Evolutionary conservation across 2,888 invertebrate species (phyloP).

Genomic region (Metalampra italica): DNA sequence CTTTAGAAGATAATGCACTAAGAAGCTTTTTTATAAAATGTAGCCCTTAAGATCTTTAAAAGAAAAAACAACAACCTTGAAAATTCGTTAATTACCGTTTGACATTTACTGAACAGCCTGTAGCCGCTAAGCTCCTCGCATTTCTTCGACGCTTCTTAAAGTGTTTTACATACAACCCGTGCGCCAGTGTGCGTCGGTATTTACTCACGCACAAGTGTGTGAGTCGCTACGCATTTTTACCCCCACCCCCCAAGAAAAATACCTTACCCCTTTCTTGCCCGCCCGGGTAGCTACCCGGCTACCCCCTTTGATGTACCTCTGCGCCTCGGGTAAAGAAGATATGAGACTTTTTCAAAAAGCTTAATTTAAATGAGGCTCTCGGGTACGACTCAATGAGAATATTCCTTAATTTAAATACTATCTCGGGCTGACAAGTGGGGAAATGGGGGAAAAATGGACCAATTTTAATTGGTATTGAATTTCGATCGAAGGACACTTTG

Average conservation of each 20-base stretch:
- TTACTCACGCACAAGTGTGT: conserved; percentile 72
- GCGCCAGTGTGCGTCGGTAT: conserved; percentile 66
- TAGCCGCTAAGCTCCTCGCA: conserved; percentile 73
- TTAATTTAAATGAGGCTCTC: conserved; percentile 75
- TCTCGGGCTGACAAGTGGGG: conserved; percentile 47
- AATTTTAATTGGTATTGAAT: conserved; percentile 76
- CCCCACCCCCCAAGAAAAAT: conserved; percentile 63
- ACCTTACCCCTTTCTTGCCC: conserved; percentile 63
- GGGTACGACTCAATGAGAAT: conserved; percentile 70
- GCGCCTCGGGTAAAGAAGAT: conserved; percentile 74
- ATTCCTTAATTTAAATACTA: conserved; percentile 76
- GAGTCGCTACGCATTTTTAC: conserved; percentile 74
- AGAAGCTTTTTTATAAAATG: no score
- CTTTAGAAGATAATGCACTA: no score
- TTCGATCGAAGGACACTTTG: conserved; percentile 59
- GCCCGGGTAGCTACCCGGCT: no score
- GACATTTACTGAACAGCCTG: conserved; percentile 44
- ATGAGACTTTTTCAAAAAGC: conserved; percentile 78
- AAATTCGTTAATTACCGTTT: conserved; percentile 1
- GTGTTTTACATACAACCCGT: conserved; percentile 74
- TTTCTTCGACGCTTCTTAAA: conserved; percentile 79
- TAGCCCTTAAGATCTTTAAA: no score
- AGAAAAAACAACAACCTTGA: background rate
- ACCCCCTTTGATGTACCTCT: conserved; percentile 68
- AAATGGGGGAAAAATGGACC: conserved; percentile 40